Evolutionary conservation across 2,797 vertebrate genomes (phyloP).

Genomic region (Stomatorhinus walkeri): DNA sequence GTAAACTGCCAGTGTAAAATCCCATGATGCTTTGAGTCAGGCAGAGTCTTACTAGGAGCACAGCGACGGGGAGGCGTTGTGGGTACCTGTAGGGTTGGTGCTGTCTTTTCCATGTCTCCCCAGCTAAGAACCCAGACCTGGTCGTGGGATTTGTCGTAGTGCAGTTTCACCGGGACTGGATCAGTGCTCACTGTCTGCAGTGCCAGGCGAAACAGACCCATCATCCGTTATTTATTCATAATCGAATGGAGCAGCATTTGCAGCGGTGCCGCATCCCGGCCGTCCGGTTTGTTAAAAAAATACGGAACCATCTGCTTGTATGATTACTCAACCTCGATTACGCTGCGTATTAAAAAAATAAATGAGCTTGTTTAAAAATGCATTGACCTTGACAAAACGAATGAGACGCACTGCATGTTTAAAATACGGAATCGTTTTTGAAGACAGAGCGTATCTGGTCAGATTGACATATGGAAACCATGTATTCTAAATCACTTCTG

Average conservation of each 20-base stretch:
- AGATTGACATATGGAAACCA: constrained; percentile 1
- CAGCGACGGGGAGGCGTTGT: not conserved
- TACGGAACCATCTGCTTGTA: not conserved
- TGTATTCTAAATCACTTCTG: not conserved
- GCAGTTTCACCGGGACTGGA: constrained; percentile 84
- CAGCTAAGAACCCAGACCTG: constrained; percentile 98
- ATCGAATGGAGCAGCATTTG: not conserved
- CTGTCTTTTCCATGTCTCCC: constrained; percentile 80
- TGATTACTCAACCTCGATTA: not conserved
- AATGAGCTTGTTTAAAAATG: constrained; percentile 11
- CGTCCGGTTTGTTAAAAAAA: not conserved
- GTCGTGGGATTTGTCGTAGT: constrained; percentile 94
- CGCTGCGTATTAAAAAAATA: not conserved
- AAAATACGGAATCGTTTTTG: not conserved
- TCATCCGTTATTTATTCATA: not conserved
- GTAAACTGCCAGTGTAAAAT: not conserved
- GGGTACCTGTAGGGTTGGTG: constrained; percentile 83
- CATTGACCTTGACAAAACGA: not conserved
- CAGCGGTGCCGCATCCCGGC: not conserved
- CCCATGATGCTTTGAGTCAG: not conserved
- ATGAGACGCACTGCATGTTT: not conserved
- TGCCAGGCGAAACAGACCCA: not conserved
- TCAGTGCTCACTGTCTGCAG: constrained; percentile 84
- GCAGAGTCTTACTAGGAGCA: not conserved
- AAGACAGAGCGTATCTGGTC: not conserved